phyloP scores from a whole-genome alignment of 2,797 vertebrate species.

The Danio tinwini region DNA sequence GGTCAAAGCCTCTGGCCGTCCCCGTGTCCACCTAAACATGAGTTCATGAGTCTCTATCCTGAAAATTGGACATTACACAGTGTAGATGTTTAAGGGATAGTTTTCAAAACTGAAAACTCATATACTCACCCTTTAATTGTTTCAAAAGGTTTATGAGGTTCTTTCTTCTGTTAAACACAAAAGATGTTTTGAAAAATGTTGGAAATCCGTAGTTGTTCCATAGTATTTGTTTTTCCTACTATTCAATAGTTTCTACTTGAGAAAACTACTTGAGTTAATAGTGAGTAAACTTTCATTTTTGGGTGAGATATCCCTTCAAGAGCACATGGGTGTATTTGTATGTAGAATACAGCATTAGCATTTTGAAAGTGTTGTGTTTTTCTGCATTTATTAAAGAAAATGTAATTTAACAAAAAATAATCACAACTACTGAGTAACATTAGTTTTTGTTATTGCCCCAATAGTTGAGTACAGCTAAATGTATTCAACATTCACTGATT shows the following conservation, averaged over 20 bases:
- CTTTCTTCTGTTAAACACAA: no score
- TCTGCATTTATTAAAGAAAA: neutral
- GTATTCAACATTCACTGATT: neutral
- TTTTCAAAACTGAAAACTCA: no score
- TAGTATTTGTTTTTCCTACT: no score
- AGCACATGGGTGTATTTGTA: neutral
- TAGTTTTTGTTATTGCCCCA: neutral
- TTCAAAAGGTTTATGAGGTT: no score
- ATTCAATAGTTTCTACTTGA: no score
- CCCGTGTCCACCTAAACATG: constrained; percentile 36
- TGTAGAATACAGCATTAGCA: neutral
- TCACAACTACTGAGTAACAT: neutral
- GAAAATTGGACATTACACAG: neutral
- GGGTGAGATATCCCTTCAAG: neutral
- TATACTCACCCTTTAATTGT: no score
- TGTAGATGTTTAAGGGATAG: neutral
- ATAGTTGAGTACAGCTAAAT: neutral
- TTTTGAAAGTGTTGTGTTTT: neutral
- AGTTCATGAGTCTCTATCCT: constrained; percentile 21
- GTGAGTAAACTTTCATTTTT: no score
- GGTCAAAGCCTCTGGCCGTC: constrained; percentile 38
- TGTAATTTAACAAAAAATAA: neutral
- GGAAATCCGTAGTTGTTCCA: no score
- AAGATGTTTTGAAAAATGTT: no score
- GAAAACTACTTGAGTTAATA: no score